These are phyloP conservation scores for Urocitellus parryii DNA, from an alignment of 2,113 vertebrate genomes.

Conservation along the genomic window DNA sequence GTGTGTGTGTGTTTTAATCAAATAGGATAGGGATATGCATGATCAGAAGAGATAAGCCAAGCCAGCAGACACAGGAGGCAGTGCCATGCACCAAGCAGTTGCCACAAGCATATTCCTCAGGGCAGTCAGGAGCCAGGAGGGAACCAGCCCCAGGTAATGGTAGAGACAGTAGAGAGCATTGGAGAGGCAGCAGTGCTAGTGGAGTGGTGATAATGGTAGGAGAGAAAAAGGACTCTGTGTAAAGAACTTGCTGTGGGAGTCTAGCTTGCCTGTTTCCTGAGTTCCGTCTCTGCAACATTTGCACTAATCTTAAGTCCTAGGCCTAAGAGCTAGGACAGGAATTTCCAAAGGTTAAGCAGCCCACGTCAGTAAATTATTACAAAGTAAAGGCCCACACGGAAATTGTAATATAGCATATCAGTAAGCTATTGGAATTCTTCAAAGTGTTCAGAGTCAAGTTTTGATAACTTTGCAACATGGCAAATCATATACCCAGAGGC, in stretches of 20 bases:
- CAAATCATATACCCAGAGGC: not conserved
- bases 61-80: not conserved
- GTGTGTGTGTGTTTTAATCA: not conserved
- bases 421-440: not conserved
- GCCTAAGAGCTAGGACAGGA: not conserved
- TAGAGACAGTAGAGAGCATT: not conserved
- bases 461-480: not conserved
- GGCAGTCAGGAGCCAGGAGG: too few relatives aligned
- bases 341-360: not conserved
- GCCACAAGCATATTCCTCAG: not conserved
- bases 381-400: not conserved
- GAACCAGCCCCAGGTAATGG: not conserved
- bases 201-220: not conserved
- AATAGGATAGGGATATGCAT: not conserved
- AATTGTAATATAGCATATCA: not conserved
- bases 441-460: not conserved
- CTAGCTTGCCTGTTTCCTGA: not conserved
- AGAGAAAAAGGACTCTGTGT: not conserved
- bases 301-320: not conserved
- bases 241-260: not conserved
- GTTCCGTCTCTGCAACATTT: not conserved
- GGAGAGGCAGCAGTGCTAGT: not conserved
- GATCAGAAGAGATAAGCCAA: not conserved
- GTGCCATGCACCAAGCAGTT: not conserved
- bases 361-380: not conserved